Evolutionary conservation across 2,888 invertebrate genomes (phyloP).

Genomic region (Caenorhabditis doughertyi): DNA sequence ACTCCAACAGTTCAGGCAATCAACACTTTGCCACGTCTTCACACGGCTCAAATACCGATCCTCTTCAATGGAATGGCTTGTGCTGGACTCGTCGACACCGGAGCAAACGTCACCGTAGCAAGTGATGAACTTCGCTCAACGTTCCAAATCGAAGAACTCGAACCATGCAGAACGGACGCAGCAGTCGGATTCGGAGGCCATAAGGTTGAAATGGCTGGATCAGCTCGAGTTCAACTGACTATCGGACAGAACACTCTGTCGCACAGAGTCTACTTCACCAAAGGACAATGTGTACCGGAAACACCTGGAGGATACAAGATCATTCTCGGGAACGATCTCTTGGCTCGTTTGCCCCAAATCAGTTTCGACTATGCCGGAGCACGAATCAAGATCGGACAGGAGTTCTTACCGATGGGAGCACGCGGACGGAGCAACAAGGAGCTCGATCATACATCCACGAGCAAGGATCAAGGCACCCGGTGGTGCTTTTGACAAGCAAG

Average conservation of each 20-base stretch:
- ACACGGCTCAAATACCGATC: not conserved
- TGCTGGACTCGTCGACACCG: not conserved
- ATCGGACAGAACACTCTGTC: too few relatives aligned
- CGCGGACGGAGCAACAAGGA: too few relatives aligned
- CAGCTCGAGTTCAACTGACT: not conserved
- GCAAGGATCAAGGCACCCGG: not conserved
- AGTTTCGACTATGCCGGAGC: constrained; percentile 19
- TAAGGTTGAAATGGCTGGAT: constrained; percentile 15
- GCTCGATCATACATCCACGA: too few relatives aligned
- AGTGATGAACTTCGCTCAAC: not conserved
- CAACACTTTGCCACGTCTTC: too few relatives aligned
- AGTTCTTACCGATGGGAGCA: constrained; percentile 3
- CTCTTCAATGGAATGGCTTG: not conserved
- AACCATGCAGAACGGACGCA: not conserved
- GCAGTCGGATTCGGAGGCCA: constrained; percentile 8
- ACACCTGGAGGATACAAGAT: constrained; percentile 1
- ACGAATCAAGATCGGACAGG: not conserved
- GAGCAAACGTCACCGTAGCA: not conserved
- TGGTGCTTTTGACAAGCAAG: not conserved
- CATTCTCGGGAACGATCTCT: constrained; percentile 42
- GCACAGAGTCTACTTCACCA: constrained; percentile 22
- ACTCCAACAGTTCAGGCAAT: too few relatives aligned
- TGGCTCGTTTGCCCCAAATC: constrained; percentile 13
- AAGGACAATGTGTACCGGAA: not conserved
- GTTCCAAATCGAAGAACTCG: not conserved